Evolutionary conservation across 1,140 invertebrate species (phyloP).

Genomic region (Eriosoma lanigerum): DNA sequence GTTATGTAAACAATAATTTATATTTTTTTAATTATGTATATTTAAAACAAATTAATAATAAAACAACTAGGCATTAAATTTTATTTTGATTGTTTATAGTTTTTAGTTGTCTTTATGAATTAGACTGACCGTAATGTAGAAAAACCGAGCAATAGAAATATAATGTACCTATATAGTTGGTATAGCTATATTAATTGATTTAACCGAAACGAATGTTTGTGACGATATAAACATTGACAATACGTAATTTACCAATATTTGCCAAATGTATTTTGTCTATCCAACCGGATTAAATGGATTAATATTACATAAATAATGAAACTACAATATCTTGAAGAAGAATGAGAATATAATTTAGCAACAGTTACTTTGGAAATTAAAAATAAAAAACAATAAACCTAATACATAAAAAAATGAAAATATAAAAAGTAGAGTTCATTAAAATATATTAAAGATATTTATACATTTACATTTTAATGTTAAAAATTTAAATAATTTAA

Average conservation of each 20-base stretch:
- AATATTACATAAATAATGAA: background rate
- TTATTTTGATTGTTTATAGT: background rate
- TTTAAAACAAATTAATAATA: too few relatives aligned
- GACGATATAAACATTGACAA: conserved; percentile 12
- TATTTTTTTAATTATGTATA: too few relatives aligned
- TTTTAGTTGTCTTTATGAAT: background rate
- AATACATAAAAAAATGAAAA: background rate
- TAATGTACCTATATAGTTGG: background rate
- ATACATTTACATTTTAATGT: too few relatives aligned
- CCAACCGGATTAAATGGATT: background rate
- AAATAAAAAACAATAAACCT: background rate
- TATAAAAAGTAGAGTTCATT: background rate
- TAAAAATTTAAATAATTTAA: too few relatives aligned
- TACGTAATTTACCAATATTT: background rate
- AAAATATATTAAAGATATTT: too few relatives aligned
- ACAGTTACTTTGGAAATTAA: background rate
- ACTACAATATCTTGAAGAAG: too few relatives aligned
- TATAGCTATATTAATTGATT: conserved; percentile 10
- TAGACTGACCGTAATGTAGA: background rate
- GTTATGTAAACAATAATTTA: too few relatives aligned
- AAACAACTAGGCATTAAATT: too few relatives aligned
- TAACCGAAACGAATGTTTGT: conserved; percentile 9
- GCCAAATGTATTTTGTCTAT: background rate
- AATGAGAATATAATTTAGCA: too few relatives aligned
- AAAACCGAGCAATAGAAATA: background rate